Evolutionary conservation across 2,113 vertebrate genomes (phyloP).

Genomic region (Colius striatus): DNA sequence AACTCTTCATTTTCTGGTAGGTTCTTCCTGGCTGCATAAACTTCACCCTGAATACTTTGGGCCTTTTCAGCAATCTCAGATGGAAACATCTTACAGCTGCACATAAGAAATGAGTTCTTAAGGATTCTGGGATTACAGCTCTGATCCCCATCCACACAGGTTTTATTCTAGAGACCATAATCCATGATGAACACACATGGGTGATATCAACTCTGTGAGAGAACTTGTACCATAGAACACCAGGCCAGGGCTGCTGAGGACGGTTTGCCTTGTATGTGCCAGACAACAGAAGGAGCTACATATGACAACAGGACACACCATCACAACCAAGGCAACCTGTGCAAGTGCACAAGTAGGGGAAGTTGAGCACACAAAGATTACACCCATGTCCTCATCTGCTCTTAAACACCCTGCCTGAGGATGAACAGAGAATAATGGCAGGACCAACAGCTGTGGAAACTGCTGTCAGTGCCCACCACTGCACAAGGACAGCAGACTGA

Average conservation of each 20-base stretch:
- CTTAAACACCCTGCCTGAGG: background rate
- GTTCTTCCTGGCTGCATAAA: too few species aligned
- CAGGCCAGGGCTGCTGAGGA: background rate
- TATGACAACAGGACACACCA: background rate
- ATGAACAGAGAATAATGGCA: background rate
- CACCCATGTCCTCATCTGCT: background rate
- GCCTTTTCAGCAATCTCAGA: too few species aligned
- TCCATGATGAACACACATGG: too few species aligned
- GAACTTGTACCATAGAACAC: background rate
- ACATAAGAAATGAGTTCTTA: too few species aligned
- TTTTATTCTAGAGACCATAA: too few species aligned
- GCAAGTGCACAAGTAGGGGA: too few species aligned
- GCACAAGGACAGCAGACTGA: too few species aligned
- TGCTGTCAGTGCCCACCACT: too few species aligned
- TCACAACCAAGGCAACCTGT: background rate
- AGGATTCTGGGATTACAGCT: too few species aligned
- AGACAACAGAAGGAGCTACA: background rate
- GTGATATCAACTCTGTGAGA: background rate
- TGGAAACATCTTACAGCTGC: too few species aligned
- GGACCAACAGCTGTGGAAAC: background rate
- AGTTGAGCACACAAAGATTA: background rate
- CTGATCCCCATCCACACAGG: background rate
- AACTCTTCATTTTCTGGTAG: too few species aligned
- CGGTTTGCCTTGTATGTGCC: background rate
- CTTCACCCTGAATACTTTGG: too few species aligned